A percentile compares a stretch with the other conserved stretches of the same genome.
These are phyloP conservation scores for Taurulus bubalis DNA, from an alignment of 2,113 vertebrate species.

Conservation along the genomic window DNA sequence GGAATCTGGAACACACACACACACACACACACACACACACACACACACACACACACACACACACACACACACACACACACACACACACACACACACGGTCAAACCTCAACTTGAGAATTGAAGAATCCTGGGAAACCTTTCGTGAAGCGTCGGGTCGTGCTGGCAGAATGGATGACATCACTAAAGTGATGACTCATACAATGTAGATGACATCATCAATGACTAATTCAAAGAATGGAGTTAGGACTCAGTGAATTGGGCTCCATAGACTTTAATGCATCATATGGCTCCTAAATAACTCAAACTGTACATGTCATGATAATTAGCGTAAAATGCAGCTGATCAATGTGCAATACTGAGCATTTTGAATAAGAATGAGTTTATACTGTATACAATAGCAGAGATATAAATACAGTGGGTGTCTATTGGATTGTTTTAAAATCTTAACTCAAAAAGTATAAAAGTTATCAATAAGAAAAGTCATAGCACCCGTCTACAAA, in stretches of 20 bases:
- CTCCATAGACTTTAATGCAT: conserved; percentile 70
- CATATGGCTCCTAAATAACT: conserved; percentile 42
- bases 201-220: background rate
- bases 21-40: too few species aligned
- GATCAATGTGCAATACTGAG: conserved; percentile 49
- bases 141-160: background rate
- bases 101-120: background rate
- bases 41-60: too few species aligned
- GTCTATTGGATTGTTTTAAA: conserved; percentile 62
- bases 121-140: background rate
- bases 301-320: conserved; percentile 52
- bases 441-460: conserved; percentile 74
- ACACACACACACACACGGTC: too few species aligned
- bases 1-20: too few species aligned
- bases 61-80: too few species aligned
- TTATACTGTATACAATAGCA: conserved; percentile 54
- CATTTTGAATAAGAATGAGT: conserved; percentile 52
- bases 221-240: background rate
- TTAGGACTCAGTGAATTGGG: background rate
- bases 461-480: conserved; percentile 76
- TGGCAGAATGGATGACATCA: background rate
- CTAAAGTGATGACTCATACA: background rate
- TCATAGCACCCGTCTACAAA: conserved; percentile 70
- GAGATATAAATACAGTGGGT: conserved; percentile 67
- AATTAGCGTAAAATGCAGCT: conserved; percentile 33